phyloP scores from a whole-genome alignment of 2,888 invertebrate species.

The Noctua fimbriata region DNA sequence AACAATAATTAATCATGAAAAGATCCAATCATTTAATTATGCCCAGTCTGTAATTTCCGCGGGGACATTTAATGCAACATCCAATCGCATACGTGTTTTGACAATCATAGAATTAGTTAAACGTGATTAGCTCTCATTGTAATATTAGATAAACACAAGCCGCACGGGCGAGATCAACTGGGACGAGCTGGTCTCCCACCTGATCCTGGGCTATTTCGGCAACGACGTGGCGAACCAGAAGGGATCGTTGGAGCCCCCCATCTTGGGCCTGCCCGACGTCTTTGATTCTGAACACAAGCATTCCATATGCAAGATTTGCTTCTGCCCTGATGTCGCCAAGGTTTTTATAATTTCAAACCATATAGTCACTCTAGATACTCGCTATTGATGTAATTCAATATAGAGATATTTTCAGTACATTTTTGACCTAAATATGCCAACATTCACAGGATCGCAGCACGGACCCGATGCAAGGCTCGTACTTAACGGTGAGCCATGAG shows the following conservation, averaged over 20 bases:
- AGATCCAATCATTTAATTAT: background rate
- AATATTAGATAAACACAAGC: conserved; percentile 76
- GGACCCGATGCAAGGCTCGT: conserved; percentile 92
- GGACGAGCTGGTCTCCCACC: conserved; percentile 94
- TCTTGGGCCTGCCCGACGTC: conserved; percentile 90
- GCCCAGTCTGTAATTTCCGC: background rate
- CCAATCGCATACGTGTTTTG: background rate
- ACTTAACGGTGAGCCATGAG: conserved; percentile 94
- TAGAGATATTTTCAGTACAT: background rate
- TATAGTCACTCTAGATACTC: background rate
- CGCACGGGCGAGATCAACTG: conserved; percentile 91
- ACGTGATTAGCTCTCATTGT: background rate
- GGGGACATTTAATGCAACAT: background rate
- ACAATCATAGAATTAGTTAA: background rate
- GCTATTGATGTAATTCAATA: background rate
- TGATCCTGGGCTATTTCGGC: conserved; percentile 93
- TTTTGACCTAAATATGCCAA: background rate
- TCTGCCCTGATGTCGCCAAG: conserved; percentile 91
- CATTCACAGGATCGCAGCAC: conserved; percentile 86
- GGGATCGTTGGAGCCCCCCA: conserved; percentile 91
- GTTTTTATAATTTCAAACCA: conserved; percentile 69
- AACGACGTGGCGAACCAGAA: conserved; percentile 91
- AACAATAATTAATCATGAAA: background rate
- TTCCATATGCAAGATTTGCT: conserved; percentile 91
- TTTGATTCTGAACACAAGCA: conserved; percentile 93